Percentiles rank a stretch among this genome's conserved stretches.
These are phyloP conservation scores for Rhynchomys soricoides DNA, from an alignment of 2,113 vertebrate species.

Conservation along the genomic window DNA sequence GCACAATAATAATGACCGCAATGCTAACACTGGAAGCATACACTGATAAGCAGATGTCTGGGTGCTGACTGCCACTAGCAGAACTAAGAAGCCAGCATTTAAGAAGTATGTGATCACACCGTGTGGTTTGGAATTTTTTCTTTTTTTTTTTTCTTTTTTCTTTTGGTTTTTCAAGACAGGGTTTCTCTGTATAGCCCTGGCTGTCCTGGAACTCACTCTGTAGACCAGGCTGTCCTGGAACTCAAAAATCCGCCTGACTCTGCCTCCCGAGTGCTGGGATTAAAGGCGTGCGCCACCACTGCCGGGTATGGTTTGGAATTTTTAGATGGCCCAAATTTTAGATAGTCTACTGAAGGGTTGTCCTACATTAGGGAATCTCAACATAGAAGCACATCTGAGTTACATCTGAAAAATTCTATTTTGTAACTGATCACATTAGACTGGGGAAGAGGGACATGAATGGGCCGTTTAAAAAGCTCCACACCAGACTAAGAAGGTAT, in stretches of 20 bases:
- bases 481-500: slow-evolving; percentile 19
- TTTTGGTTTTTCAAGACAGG: too few species aligned
- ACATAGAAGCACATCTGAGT: neutral
- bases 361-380: neutral
- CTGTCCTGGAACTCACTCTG: too few species aligned
- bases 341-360: neutral
- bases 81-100: slow-evolving; percentile 26
- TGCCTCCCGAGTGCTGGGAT: too few species aligned
- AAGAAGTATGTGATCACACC: neutral
- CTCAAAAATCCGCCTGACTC: too few species aligned
- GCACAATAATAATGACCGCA: neutral
- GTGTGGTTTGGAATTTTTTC: neutral
- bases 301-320: neutral
- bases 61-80: neutral
- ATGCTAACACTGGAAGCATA: neutral
- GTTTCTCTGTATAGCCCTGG: too few species aligned
- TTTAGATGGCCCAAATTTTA: neutral
- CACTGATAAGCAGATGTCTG: neutral
- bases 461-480: neutral
- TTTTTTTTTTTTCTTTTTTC: too few species aligned
- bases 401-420: neutral
- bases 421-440: neutral
- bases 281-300: too few species aligned
- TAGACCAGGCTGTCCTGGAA: too few species aligned
- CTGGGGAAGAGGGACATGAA: neutral